Evolutionary conservation across 2,113 vertebrate genomes (phyloP).

Genomic region (Pagrus major): DNA sequence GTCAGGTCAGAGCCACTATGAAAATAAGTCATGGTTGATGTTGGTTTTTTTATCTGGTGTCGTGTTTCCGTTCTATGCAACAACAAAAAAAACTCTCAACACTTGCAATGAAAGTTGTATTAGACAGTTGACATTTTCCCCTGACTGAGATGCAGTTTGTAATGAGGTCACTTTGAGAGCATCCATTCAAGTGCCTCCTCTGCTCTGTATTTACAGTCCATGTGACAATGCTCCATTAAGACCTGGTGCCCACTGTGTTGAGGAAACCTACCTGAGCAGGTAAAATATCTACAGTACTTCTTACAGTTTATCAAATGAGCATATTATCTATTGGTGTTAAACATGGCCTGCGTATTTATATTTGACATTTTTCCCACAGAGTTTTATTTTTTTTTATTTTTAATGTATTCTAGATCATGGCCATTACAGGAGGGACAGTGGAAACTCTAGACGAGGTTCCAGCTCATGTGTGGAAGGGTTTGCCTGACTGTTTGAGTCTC

Average conservation of each 20-base stretch:
- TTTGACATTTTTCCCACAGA: background rate
- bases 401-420: conserved; percentile 64
- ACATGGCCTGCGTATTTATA: background rate
- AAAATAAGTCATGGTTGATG: background rate
- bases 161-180: background rate
- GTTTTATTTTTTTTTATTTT: background rate
- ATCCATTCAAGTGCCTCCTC: background rate
- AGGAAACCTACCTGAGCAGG: background rate
- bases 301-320: background rate
- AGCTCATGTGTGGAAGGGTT: conserved; percentile 76
- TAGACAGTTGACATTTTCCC: background rate
- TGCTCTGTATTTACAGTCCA: background rate
- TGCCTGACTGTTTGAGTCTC: conserved; percentile 78
- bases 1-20: background rate
- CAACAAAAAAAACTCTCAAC: background rate
- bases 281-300: background rate
- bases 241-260: background rate
- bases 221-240: background rate
- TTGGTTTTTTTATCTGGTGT: conserved; percentile 21
- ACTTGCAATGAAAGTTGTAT: background rate
- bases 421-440: conserved; percentile 54
- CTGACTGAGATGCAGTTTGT: background rate
- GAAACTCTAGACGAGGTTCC: conserved; percentile 79
- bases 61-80: background rate
- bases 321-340: background rate